Conservation (phyloP, 2,797 vertebrate genomes). For the Poecile montanus region DNA sequence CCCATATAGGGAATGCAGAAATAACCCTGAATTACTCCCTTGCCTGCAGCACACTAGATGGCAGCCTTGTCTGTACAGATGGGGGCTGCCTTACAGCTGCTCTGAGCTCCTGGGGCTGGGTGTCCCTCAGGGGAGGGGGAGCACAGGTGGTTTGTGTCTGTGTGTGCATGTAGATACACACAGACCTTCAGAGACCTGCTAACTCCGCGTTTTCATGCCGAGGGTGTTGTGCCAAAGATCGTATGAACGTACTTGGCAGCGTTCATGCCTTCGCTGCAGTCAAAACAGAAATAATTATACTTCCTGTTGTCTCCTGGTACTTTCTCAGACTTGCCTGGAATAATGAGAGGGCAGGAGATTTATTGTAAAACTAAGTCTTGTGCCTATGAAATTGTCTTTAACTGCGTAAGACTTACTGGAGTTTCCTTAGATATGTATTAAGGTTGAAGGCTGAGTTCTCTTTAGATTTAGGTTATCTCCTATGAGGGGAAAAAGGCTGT, state of each 20-base stretch:
- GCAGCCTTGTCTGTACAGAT: not conserved
- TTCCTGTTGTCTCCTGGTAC: not conserved
- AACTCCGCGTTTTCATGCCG: accelerated
- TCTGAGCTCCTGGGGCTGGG: not conserved
- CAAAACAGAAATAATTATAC: not conserved
- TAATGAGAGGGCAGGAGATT: not conserved
- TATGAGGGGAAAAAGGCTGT: not conserved
- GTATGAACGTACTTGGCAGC: accelerated
- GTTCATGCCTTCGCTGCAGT: not conserved
- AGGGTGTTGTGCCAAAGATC: not conserved
- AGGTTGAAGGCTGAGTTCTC: not conserved
- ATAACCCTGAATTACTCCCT: accelerated
- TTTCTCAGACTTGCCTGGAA: not conserved
- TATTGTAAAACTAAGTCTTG: not conserved
- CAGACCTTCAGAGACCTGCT: not conserved
- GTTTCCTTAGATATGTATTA: not conserved
- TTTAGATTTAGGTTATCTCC: not conserved
- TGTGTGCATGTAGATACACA: accelerated
- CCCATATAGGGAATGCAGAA: accelerated
- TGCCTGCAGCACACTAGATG: not conserved
- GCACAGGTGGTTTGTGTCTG: not conserved
- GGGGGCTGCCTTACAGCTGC: not conserved
- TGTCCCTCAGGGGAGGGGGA: not conserved
- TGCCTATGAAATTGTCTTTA: not conserved
- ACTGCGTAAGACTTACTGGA: accelerated